phyloP scores from a whole-genome alignment of 2,888 invertebrate species.

The Gastrophysa polygoni region DNA sequence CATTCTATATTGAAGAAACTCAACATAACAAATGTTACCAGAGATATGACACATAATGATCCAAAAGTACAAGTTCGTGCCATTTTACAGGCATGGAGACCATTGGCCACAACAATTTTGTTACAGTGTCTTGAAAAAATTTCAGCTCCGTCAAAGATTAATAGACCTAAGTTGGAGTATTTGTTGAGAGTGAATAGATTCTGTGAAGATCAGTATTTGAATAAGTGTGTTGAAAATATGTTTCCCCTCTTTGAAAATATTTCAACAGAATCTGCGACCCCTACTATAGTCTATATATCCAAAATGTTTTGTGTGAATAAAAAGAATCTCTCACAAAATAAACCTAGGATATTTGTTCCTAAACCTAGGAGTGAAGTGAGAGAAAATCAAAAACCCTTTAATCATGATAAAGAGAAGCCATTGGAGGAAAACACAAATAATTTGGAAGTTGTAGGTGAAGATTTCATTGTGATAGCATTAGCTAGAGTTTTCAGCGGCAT shows the following conservation, averaged over 20 bases:
- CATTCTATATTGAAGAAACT: slow-evolving; percentile 75
- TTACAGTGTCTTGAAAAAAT: slow-evolving; percentile 80
- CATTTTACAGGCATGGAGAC: slow-evolving; percentile 88
- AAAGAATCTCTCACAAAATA: slow-evolving; percentile 77
- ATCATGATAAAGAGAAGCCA: slow-evolving; percentile 27
- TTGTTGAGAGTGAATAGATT: slow-evolving; percentile 72
- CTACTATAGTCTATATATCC: slow-evolving; percentile 77
- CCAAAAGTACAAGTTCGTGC: slow-evolving; percentile 78
- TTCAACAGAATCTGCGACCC: slow-evolving; percentile 61
- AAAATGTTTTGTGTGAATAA: slow-evolving; percentile 90
- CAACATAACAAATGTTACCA: slow-evolving; percentile 73
- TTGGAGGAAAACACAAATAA: slow-evolving; percentile 40
- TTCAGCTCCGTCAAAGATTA: slow-evolving; percentile 81
- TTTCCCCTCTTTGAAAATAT: slow-evolving; percentile 43
- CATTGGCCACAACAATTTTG: slow-evolving; percentile 81
- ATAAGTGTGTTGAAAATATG: slow-evolving; percentile 71
- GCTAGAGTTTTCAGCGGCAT: slow-evolving; percentile 92
- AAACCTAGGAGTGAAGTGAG: slow-evolving; percentile 53
- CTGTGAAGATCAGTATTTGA: slow-evolving; percentile 67
- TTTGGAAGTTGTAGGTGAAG: slow-evolving; percentile 41
- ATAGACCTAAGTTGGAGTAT: slow-evolving; percentile 79
- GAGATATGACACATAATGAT: slow-evolving; percentile 83
- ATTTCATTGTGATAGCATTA: slow-evolving; percentile 83
- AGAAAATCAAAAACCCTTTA: slow-evolving; percentile 10
- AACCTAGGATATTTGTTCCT: slow-evolving; percentile 74